Evolutionary conservation across 92 coral and sea anemone species (phyloP).

Genomic region (Heteractis magnifica): DNA sequence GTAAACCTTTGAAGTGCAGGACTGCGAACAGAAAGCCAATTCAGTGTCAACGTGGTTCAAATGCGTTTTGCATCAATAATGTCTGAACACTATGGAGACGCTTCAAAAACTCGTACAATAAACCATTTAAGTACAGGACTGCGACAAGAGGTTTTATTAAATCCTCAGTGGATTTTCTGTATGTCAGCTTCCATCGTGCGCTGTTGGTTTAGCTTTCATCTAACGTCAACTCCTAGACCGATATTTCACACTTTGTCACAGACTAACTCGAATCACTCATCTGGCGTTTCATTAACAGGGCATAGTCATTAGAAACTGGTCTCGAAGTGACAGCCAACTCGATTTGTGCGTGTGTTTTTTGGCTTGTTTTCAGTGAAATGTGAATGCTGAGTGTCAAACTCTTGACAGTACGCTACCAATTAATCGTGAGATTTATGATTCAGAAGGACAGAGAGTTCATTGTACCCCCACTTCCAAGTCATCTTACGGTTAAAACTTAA

Average conservation of each 20-base stretch:
- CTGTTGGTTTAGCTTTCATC: neutral
- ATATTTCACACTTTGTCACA: neutral
- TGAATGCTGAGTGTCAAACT: neutral
- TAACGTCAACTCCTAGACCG: constrained; percentile 2
- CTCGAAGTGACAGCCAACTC: neutral
- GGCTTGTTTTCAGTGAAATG: neutral
- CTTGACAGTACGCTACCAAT: neutral
- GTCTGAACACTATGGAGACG: neutral
- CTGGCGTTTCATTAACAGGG: neutral
- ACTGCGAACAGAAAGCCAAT: neutral
- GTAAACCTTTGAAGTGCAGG: neutral
- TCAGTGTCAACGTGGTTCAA: neutral
- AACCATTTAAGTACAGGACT: neutral
- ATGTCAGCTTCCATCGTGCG: neutral
- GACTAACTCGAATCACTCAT: constrained; percentile 1
- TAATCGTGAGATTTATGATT: neutral
- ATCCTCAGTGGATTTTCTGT: neutral
- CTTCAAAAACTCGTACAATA: constrained; percentile 1
- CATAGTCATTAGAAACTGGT: neutral
- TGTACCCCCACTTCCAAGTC: too few relatives aligned
- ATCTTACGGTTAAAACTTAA: too few relatives aligned
- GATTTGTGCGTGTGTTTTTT: neutral
- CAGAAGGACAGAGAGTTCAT: too few relatives aligned
- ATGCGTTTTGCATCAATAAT: neutral
- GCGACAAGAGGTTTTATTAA: neutral